Evolutionary conservation across 2,113 vertebrate genomes (phyloP).

Genomic region (Hucho hucho): DNA sequence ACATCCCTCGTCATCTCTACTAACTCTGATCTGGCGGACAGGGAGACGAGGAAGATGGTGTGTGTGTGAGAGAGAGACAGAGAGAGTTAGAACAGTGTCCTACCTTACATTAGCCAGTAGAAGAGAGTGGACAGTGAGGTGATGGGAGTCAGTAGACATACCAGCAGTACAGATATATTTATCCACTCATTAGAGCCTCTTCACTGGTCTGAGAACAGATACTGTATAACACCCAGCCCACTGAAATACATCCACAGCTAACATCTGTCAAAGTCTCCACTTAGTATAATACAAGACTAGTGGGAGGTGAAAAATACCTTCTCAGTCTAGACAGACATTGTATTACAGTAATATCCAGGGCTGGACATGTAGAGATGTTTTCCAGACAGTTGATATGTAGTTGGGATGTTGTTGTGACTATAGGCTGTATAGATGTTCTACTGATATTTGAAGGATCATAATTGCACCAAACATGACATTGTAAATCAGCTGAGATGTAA

Average conservation of each 20-base stretch:
- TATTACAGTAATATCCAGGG: background rate
- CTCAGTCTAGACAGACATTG: background rate
- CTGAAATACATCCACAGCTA: background rate
- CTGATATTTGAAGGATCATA: no score
- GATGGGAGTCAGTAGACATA: background rate
- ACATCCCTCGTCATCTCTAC: no score
- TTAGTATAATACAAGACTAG: no score
- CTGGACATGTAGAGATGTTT: no score
- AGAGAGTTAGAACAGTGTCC: no score
- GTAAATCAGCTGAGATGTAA: no score
- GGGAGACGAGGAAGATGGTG: background rate
- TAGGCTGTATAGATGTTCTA: no score
- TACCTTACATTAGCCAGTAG: background rate
- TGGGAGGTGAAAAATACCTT: background rate
- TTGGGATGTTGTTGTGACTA: no score
- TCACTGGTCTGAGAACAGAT: background rate
- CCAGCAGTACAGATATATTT: background rate
- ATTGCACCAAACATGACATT: no score
- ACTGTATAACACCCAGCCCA: background rate
- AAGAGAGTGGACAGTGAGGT: background rate
- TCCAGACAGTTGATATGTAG: no score
- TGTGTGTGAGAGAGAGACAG: background rate
- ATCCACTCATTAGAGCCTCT: background rate
- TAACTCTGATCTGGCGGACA: background rate
- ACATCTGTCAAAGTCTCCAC: background rate